Base-by-base conservation (phyloP, 37 sponge, comb jelly and placozoan species). In the Diacarnus erythraeanus region DNA sequence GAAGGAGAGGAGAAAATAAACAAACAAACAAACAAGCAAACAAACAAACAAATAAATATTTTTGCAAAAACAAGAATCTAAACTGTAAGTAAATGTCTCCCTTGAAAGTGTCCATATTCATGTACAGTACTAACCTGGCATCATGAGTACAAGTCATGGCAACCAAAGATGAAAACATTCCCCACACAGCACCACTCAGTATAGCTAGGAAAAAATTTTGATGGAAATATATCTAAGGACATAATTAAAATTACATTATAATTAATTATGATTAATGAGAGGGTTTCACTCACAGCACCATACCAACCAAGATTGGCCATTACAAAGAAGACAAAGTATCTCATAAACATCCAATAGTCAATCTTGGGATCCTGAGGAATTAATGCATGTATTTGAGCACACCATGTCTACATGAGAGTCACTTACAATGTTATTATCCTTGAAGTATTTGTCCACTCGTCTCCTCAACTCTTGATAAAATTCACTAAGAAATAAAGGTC, bases 81-180 rank as follows among this genome's bases (percentile, higher is more conserved):
- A n/a, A n/a, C n/a, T n/a, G n/a, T n/a, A n/a, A n/a, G n/a, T n/a
- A n/a, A n/a, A n/a, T n/a, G n/a, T n/a, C n/a, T n/a, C n/a, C n/a
- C n/a, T n/a, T n/a, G 38, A 20, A 25, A 35, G 18, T 3, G 18
- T 59, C 3, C 60, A 59, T 3, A 10, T 59, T 17, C 23, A 59
- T 2, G 10, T 18, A 18, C 21, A 22, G 26, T 40, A 3, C 41
- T 2, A 43, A 94, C 95, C 95, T 95, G 43, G 95, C 75, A 59
- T 97, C 97, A 60, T 97, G 97, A 6, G 95, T 91, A 47, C 87
- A 89, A 1, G 96, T 85, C 90, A 95, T 92, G 33, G 87, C 93
- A 1, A 91, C 90, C 63, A 95, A 81, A 64, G 93, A 93, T 26
- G 87, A 54, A 37, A 80, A 83, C 57, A 95, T 72, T 3, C 96